Conservation (phyloP, 1,140 invertebrate genomes). For the Conopomorpha cramerella region DNA sequence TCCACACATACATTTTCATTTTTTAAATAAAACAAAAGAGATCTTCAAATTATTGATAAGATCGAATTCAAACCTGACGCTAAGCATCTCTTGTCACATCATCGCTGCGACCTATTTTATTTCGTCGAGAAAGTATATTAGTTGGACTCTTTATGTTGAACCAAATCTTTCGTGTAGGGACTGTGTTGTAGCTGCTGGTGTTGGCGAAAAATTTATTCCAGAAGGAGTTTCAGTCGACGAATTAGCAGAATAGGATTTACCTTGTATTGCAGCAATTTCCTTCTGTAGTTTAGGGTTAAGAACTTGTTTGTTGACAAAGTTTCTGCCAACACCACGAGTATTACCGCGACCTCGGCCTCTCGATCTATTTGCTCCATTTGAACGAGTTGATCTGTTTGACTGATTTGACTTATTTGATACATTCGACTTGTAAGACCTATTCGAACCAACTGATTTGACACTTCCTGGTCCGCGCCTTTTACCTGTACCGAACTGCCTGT, state of each 20-base stretch:
- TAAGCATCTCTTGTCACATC: no score
- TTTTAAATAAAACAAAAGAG: no score
- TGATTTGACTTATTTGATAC: conserved; percentile 25
- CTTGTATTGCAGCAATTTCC: conserved; percentile 47
- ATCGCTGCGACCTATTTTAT: no score
- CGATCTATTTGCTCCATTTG: conserved; percentile 22
- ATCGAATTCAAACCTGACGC: no score
- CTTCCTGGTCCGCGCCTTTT: conserved; percentile 38
- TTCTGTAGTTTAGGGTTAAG: conserved; percentile 42
- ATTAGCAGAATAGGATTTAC: conserved; percentile 23
- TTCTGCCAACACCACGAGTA: conserved; percentile 30
- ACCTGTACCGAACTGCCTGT: conserved; percentile 35
- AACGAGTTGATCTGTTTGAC: conserved; percentile 22
- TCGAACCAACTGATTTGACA: conserved; percentile 38
- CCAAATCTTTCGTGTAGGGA: conserved; percentile 49
- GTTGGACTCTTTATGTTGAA: conserved; percentile 8
- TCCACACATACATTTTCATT: no score
- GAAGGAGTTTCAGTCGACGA: conserved; percentile 18
- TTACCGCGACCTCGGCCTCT: conserved; percentile 25
- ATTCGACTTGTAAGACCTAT: conserved; percentile 8
- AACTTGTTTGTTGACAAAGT: conserved; percentile 43
- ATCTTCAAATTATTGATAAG: no score
- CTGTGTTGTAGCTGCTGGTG: conserved; percentile 34
- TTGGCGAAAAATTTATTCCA: conserved; percentile 37
- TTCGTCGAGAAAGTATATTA: no score